Conservation (phyloP, 2,113 vertebrate genomes). For the Ciconia maguari region DNA sequence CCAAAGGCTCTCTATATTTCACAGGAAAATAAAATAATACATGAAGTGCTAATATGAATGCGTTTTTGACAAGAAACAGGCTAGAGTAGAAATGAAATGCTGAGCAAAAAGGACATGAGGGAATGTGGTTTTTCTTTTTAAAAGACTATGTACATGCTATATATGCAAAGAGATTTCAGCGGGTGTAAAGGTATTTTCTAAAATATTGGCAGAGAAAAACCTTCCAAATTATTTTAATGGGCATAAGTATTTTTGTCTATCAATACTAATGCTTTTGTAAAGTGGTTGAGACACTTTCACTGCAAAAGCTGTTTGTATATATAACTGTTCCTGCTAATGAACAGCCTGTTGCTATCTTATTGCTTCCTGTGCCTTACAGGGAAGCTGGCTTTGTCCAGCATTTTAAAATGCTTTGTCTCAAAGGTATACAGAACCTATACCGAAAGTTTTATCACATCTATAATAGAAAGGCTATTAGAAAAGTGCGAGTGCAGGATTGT, state of each 20-base stretch:
- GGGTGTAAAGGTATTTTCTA: not conserved
- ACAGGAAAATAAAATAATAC: slow-evolving; percentile 24
- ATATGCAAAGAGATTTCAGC: not conserved
- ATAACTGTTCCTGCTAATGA: not conserved
- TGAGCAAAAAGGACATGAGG: not conserved
- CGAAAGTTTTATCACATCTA: not conserved
- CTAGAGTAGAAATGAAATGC: not conserved
- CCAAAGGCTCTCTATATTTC: slow-evolving; percentile 42
- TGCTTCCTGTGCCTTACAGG: not conserved
- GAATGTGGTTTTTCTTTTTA: not conserved
- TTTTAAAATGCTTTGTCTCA: not conserved
- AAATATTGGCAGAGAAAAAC: not conserved
- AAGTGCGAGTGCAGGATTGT: not conserved
- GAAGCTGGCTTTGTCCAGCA: not conserved
- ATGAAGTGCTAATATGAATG: not conserved
- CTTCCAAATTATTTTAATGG: not conserved
- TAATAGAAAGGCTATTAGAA: not conserved
- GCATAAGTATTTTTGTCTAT: not conserved
- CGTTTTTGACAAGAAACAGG: slow-evolving; percentile 36
- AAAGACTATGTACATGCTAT: not conserved
- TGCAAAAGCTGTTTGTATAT: not conserved
- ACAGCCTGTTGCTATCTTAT: not conserved
- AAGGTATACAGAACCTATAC: not conserved
- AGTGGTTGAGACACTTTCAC: not conserved
- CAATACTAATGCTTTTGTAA: not conserved